Conservation (phyloP, 2,113 vertebrate species). For the Crotalus helleri region DNA sequence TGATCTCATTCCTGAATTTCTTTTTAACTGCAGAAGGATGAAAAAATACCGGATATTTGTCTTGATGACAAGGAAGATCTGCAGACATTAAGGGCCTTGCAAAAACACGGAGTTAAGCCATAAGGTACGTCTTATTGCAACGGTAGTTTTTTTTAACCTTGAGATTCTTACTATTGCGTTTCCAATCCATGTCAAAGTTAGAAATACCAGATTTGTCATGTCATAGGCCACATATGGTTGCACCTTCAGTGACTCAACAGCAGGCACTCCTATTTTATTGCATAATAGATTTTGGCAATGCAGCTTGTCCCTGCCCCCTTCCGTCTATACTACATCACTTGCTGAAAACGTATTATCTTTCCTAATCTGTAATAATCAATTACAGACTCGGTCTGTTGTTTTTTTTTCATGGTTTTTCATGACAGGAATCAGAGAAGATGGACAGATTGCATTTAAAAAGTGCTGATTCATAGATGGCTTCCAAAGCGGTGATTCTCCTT, state of each 20-base stretch:
- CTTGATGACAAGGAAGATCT: slow-evolving; percentile 51
- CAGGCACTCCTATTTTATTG: slow-evolving; percentile 1
- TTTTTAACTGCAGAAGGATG: slow-evolving; percentile 70
- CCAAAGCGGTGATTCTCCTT: slow-evolving; percentile 60
- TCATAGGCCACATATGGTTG: slow-evolving; percentile 36
- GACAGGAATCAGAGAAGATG: slow-evolving; percentile 63
- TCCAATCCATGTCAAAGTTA: slow-evolving; percentile 44
- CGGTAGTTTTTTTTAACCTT: slow-evolving; percentile 42
- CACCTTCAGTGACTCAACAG: not conserved
- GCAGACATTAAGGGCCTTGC: slow-evolving; percentile 58
- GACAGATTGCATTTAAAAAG: slow-evolving; percentile 62
- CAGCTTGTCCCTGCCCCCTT: slow-evolving; percentile 25
- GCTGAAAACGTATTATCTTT: slow-evolving; percentile 27
- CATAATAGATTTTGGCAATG: slow-evolving; percentile 31
- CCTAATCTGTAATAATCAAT: slow-evolving; percentile 34
- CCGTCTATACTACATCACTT: not conserved
- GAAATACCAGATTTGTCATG: slow-evolving; percentile 57
- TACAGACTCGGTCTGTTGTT: slow-evolving; percentile 13
- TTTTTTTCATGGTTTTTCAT: slow-evolving; percentile 55
- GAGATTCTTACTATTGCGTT: slow-evolving; percentile 52
- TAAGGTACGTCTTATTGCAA: slow-evolving; percentile 67
- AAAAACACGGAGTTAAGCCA: slow-evolving; percentile 40
- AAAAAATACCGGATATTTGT: slow-evolving; percentile 60
- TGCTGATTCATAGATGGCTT: slow-evolving; percentile 66
- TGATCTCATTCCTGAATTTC: slow-evolving; percentile 56